These are phyloP conservation scores for Pissodes strobi DNA, from an alignment of 1,140 invertebrate genomes.

Conservation along the genomic window DNA sequence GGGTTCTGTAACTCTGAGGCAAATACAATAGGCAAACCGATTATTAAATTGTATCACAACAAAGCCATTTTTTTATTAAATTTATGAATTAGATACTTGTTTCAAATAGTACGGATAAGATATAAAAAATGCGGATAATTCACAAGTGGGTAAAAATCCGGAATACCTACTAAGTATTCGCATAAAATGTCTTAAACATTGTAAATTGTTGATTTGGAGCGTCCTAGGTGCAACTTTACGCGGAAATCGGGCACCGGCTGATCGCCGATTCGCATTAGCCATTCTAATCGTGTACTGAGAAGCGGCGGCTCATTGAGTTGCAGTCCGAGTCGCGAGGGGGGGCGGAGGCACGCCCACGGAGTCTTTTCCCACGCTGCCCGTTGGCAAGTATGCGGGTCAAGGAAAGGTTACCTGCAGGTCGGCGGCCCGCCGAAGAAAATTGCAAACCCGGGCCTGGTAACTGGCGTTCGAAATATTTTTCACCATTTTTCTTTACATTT, in stretches of 20 bases:
- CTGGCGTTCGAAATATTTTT: no score
- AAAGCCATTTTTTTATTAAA: no score
- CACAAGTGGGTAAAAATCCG: no score
- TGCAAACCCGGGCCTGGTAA: conserved; percentile 27
- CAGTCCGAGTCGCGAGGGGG: conserved; percentile 50
- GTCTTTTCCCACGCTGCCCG: conserved; percentile 56
- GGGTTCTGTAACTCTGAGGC: no score
- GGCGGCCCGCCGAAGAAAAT: conserved; percentile 43
- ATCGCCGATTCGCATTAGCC: conserved; percentile 41
- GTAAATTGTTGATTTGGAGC: conserved; percentile 20
- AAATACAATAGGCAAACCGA: no score
- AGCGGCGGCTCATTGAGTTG: conserved; percentile 55
- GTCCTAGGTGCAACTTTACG: conserved; percentile 30
- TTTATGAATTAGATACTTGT: no score
- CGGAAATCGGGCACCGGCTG: conserved; percentile 33
- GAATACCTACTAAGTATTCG: no score
- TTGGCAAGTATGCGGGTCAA: conserved; percentile 58
- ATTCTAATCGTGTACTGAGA: conserved; percentile 54
- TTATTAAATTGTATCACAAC: no score
- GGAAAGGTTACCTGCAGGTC: conserved; percentile 57
- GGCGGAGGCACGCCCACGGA: conserved; percentile 56
- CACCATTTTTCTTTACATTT: neutral
- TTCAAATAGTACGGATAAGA: no score
- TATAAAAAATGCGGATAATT: no score
- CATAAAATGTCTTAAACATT: no score